Percentiles rank a stretch among this genome's conserved stretches.
Evolutionary conservation across 1,140 invertebrate genomes (phyloP).

Genomic region (Rhopalosiphum padi): DNA sequence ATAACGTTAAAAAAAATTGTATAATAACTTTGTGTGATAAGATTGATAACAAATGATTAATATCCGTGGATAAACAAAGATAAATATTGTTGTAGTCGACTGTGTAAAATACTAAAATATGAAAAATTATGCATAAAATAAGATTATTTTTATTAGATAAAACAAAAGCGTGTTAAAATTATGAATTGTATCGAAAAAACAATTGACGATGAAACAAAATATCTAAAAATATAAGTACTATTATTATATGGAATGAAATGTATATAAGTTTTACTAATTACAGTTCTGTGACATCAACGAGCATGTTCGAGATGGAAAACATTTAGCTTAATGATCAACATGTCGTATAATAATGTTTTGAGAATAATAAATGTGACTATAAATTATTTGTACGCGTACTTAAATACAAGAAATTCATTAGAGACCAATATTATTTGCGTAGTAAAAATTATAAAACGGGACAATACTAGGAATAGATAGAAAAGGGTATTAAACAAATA

Average conservation of each 20-base stretch:
- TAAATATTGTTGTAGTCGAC: background rate
- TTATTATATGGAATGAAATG: background rate
- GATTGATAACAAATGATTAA: background rate
- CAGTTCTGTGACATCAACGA: background rate
- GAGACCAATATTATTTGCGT: background rate
- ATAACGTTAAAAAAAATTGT: background rate
- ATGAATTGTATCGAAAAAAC: background rate
- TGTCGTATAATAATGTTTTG: background rate
- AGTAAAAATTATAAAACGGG: background rate
- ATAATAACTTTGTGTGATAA: background rate
- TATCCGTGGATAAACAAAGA: background rate
- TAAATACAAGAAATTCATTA: background rate
- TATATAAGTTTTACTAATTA: background rate
- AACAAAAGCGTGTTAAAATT: background rate
- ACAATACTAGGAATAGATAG: background rate
- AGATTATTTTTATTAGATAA: background rate
- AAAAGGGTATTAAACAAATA: background rate
- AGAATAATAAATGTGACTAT: background rate
- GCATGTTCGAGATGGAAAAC: background rate
- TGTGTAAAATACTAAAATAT: background rate
- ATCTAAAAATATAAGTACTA: background rate
- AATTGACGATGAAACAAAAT: background rate
- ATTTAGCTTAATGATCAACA: background rate
- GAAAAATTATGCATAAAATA: background rate
- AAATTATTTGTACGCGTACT: background rate